Percentiles rank a stretch among this genome's conserved stretches.
phyloP scores from a whole-genome alignment of 2,797 vertebrate genomes.

The Apogon hyalosoma region DNA sequence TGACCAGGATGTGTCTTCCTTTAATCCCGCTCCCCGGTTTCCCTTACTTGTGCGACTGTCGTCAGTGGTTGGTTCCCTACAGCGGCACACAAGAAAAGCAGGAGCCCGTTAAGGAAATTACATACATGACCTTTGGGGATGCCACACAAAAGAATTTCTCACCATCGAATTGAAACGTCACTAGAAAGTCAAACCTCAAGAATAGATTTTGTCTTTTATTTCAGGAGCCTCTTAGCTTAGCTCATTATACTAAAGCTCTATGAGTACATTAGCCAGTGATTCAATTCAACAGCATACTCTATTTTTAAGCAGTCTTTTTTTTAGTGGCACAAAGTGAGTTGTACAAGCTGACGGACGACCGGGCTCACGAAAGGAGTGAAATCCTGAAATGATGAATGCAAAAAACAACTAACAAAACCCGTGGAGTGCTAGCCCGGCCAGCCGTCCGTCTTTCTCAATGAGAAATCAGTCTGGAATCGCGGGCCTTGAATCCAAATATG shows the following conservation, averaged over 20 bases:
- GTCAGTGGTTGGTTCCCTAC: conserved; percentile 38
- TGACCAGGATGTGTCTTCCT: conserved; percentile 60
- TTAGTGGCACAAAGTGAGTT: not conserved
- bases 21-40: conserved; percentile 46
- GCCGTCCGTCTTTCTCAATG: no score
- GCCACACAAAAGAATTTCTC: not conserved
- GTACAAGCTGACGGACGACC: conserved; percentile 4
- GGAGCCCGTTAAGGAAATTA: conserved; percentile 13
- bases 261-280: conserved; percentile 18
- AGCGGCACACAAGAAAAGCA: conserved; percentile 27
- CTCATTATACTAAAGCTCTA: conserved; percentile 10
- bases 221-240: not conserved
- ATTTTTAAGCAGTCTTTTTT: conserved; percentile 10
- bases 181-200: not conserved
- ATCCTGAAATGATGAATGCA: not conserved
- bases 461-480: no score
- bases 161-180: not conserved
- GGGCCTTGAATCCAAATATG: no score
- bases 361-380: not conserved
- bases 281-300: conserved; percentile 13
- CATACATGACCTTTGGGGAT: conserved; percentile 13
- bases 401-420: no score
- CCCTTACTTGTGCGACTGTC: conserved; percentile 35
- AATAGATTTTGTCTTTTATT: not conserved
- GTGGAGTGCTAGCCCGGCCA: no score